Base-by-base conservation (phyloP, 2,888 invertebrate genomes). In the Sisyra terminalis region DNA sequence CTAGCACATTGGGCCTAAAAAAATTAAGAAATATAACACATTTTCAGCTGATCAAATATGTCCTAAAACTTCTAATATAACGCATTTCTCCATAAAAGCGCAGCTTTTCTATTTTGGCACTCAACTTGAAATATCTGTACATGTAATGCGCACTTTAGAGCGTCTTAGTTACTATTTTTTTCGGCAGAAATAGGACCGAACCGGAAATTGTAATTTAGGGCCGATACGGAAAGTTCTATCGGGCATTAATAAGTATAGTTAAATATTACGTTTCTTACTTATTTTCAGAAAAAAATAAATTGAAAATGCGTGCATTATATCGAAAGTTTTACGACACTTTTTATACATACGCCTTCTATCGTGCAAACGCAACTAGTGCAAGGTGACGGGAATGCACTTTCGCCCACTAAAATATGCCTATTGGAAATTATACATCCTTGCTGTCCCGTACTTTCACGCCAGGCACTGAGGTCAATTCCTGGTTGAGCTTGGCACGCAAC, bases 301-400 rank as follows among this genome's bases (percentile, higher is more conserved):
- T 24, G 24, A 24, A 3, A 24, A 24, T 3, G 24, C 24, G 24
- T 7, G 7, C 7, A 24, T 24, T 5, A 24, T 24, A 24, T 24
- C 24, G 7, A 24, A 24, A 24, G 7, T 5, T 24, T 5, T 7
- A 24, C 7, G 7, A 24, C 7, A 24, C 24, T 24, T 5, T n/a
- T n/a, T 17, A 29, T 49, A 70, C 76, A 76, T 65, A 88, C 87
- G 56, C 89, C 89, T 64, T 88, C 86, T 13, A 69, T 65, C 7
- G 86, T 81, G 56, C 89, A 90, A 45, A 88, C 78, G 56, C 89
- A 90, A 43, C 86, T 86, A 1, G 87, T 89, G 57, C 89, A 90
- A 2, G 89, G 89, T n/a, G 84, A 79, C 0, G 88, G 87, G 64
- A 89, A 82, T 15, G 84, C 84, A 0, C 85, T 82, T 48, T 83